Percentiles rank a stretch among this genome's conserved stretches.
phyloP scores from a whole-genome alignment of 2,888 invertebrate genomes.

The Laothoe populi region DNA sequence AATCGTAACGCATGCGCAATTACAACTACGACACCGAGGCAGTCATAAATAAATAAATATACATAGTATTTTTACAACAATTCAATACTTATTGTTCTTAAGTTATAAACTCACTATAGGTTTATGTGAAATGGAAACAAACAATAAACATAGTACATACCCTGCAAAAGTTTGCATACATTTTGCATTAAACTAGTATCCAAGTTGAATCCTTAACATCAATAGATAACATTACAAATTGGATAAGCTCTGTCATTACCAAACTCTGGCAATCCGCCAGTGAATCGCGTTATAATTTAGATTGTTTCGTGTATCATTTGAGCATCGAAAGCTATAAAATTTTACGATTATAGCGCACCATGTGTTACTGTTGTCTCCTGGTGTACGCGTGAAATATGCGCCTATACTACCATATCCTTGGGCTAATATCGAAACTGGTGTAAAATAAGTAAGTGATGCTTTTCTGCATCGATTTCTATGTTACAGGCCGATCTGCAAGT shows the following conservation, averaged over 20 bases:
- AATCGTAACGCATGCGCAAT: too few relatives aligned
- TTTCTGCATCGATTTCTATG: too few relatives aligned
- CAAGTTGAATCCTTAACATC: constrained; percentile 22
- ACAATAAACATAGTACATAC: too few relatives aligned
- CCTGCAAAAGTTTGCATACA: too few relatives aligned
- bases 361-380: constrained; percentile 48
- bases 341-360: constrained; percentile 79
- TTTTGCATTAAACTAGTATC: neutral
- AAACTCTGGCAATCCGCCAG: constrained; percentile 74
- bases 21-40: too few relatives aligned
- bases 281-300: constrained; percentile 75
- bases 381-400: constrained; percentile 22
- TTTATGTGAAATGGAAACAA: too few relatives aligned
- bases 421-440: neutral
- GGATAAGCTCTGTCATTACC: constrained; percentile 74
- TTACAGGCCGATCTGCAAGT: too few relatives aligned
- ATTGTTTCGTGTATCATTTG: constrained; percentile 84
- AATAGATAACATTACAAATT: constrained; percentile 70
- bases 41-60: too few relatives aligned
- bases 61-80: too few relatives aligned
- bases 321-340: constrained; percentile 81
- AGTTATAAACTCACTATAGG: too few relatives aligned
- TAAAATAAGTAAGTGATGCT: neutral
- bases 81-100: too few relatives aligned
- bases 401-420: constrained; percentile 18